Evolutionary conservation across 2,113 vertebrate genomes (phyloP).

Genomic region (Morone chrysops): DNA sequence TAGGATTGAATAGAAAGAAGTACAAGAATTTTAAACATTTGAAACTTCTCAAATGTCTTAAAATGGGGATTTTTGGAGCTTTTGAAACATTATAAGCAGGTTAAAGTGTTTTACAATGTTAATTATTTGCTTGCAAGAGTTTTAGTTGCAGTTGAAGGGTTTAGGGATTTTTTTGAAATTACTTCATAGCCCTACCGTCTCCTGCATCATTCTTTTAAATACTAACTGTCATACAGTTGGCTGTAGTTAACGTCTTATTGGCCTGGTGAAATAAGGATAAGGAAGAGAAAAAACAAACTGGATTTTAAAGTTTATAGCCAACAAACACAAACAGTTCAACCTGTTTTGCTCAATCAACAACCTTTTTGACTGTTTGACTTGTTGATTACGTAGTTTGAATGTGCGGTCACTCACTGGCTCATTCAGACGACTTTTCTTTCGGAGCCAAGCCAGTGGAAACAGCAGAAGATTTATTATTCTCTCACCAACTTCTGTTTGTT

Average conservation of each 20-base stretch:
- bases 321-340: background rate
- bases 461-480: conserved; percentile 47
- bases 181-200: background rate
- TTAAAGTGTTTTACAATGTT: no score
- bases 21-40: background rate
- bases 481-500: conserved; percentile 41
- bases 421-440: conserved; percentile 18
- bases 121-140: no score
- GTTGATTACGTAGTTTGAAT: background rate
- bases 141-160: no score
- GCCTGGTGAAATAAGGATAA: background rate
- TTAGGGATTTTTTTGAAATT: background rate
- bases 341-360: background rate
- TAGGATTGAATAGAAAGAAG: background rate
- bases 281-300: background rate
- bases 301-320: background rate
- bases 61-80: no score
- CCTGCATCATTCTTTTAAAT: no score
- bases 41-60: no score
- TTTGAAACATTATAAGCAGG: no score
- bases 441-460: conserved; percentile 34
- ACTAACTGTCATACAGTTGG: background rate
- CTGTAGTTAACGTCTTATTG: background rate
- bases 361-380: background rate
- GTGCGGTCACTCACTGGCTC: background rate